Evolutionary conservation across 92 coral and sea anemone genomes (phyloP), one percentile per base, ranked within the genome.

Genomic region (Nematostella vectensis): DNA sequence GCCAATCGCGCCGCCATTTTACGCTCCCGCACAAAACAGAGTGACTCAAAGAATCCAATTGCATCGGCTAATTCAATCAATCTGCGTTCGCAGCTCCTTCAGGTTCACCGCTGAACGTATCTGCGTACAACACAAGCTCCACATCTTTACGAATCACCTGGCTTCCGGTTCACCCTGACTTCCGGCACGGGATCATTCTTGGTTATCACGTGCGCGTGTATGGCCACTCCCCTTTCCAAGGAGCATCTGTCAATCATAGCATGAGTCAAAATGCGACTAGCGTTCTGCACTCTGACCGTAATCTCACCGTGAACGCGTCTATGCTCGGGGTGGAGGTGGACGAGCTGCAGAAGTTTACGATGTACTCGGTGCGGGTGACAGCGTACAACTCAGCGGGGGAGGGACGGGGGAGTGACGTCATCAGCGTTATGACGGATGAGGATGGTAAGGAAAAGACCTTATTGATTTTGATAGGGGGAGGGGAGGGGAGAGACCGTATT

Each of bases 321-420:
- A 48, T 15, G 0, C 44, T 43, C 15, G 37, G 52, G 19, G 36
- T 48, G 23, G 31, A 67, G 38, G 29, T 76, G 0, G 55, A 25
- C 8, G 45, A 24, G 28, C 55, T 76, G 33, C 11, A 44, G 49
- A 58, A 21, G 61, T 68, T 38, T 53, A 68, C 76, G 22, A 24
- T 2, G 33, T 76, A 76, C 63, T 68, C 66, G 27, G 50, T 76
- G 21, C 48, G 55, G 39, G 61, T 76, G 29, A 3, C 60, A 24
- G 82, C 76, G 36, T 61, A 50, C 48, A 76, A 75, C 16, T 28
- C n/a, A 8, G 50, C 9, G 4, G 82, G 82, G 0, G 71, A 67
- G 36, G 82, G 82, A 25, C 31, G 8, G 3, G 31, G 51, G 11
- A 61, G 76, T 58, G 50, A 38, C 11, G 60, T 70, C 15, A 28